Evolutionary conservation across 2,113 vertebrate genomes (phyloP), one percentile per base, ranked within the genome.

Genomic region (Ochotona curzoniae): DNA sequence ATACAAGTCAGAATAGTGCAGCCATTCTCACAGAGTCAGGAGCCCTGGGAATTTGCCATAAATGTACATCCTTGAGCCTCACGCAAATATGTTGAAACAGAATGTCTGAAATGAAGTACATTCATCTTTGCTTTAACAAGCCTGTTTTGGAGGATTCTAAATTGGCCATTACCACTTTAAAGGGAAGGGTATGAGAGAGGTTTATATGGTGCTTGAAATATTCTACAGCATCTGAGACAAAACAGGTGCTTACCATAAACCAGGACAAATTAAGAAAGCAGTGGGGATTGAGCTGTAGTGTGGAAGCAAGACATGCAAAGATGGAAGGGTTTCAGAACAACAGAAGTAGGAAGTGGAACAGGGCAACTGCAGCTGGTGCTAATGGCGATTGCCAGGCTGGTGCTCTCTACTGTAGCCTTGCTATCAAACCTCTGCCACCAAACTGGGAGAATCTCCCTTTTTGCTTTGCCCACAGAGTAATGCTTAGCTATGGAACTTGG

Each of bases 1-100:
- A 88, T 23, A 92, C n/a, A 96, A 84, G n/a, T 63, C 54, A 80
- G 64, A 91, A 38, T 64, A 49, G 17, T 60, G 30, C n/a, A 64
- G 28, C 87, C 26, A 35, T 74, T 87, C 75, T 91, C 54, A 89
- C 73, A 88, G 49, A 23, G 87, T 8, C 26, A 73, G 61, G 5
- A 94, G 38, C 69, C 23, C n/a, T 60, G 38, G 66, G 54, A 67
- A 89, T 60, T 75, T 93, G 47, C 60, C 84, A 84, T 57, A 83
- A 91, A 84, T 63, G 30, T 28, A 93, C 15, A 80, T 83, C 64
- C 8, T 57, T 69, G 51, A n/a, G 9, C 17, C 23, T 64, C 44
- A 54, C 12, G 26, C 30, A 76, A 35, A 91, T 54, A 60, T 76
- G 47, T 14, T 91, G 30, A 84, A 44, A 93, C n/a, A 64, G 9